Evolutionary conservation across 2,888 invertebrate genomes (phyloP).

Genomic region (Agonum fuliginosum): DNA sequence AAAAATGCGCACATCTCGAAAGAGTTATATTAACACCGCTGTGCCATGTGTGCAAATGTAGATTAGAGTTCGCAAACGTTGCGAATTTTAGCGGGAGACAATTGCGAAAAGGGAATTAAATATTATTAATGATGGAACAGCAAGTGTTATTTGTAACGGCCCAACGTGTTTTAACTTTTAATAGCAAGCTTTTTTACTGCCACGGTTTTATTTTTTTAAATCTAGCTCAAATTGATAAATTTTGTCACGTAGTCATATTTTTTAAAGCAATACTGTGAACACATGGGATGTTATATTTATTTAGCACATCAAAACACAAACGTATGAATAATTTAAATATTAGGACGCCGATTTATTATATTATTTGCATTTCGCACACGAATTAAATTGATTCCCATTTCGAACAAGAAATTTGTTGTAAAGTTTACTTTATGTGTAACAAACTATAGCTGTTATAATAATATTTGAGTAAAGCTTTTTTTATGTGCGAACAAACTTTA

Average conservation of each 20-base stretch:
- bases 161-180: constrained; percentile 23
- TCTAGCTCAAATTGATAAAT: constrained; percentile 13
- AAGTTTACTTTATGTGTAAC: no score
- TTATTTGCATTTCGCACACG: no score
- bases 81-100: constrained; percentile 51
- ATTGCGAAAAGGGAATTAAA: constrained; percentile 30
- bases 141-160: constrained; percentile 43
- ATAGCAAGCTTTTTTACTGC: constrained; percentile 31
- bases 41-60: constrained; percentile 55
- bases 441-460: no score
- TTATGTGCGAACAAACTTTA: no score
- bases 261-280: background rate
- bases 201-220: constrained; percentile 19
- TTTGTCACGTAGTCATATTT: constrained; percentile 29
- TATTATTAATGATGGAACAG: constrained; percentile 34
- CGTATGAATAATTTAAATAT: no score
- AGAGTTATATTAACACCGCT: constrained; percentile 53
- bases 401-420: no score
- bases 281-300: background rate
- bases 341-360: no score
- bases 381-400: no score
- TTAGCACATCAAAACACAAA: background rate
- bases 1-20: constrained; percentile 48
- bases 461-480: no score
- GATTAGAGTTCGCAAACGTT: constrained; percentile 49